Evolutionary conservation across 2,113 vertebrate species (phyloP).

Genomic region (Salminus brasiliensis): DNA sequence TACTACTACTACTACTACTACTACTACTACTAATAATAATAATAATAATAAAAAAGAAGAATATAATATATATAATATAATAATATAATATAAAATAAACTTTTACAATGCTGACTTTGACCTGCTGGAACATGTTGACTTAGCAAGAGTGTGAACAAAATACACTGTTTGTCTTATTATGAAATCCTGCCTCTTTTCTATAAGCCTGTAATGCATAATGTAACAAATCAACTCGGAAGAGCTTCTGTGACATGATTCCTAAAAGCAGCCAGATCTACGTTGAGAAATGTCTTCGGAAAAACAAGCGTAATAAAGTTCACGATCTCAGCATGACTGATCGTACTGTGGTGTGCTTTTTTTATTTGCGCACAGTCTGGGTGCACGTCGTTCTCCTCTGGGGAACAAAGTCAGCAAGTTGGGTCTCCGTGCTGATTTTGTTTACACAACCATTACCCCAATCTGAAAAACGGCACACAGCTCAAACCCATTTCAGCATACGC

Average conservation of each 20-base stretch:
- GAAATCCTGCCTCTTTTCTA: neutral
- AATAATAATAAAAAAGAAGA: too few species aligned
- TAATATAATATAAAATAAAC: too few species aligned
- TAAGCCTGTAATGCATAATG: neutral
- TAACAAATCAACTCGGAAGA: neutral
- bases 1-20: too few species aligned
- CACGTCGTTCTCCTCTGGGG: neutral
- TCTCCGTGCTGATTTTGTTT: slow-evolving; percentile 5
- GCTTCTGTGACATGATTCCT: neutral
- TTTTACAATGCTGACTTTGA: neutral
- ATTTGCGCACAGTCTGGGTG: neutral
- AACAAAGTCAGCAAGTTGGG: slow-evolving; percentile 15
- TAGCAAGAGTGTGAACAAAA: neutral
- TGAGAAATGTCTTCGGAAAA: neutral
- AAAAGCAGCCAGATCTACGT: neutral
- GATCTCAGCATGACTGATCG: neutral
- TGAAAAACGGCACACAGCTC: neutral
- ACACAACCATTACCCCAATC: neutral
- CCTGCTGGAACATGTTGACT: neutral
- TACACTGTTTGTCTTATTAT: neutral
- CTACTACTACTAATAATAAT: too few species aligned
- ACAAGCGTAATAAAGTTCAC: neutral
- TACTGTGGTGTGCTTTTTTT: neutral
- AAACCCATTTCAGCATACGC: neutral
- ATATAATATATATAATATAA: too few species aligned